These are phyloP conservation scores for Loxodonta africana DNA, from an alignment of 2,113 vertebrate species.

Conservation along the genomic window DNA sequence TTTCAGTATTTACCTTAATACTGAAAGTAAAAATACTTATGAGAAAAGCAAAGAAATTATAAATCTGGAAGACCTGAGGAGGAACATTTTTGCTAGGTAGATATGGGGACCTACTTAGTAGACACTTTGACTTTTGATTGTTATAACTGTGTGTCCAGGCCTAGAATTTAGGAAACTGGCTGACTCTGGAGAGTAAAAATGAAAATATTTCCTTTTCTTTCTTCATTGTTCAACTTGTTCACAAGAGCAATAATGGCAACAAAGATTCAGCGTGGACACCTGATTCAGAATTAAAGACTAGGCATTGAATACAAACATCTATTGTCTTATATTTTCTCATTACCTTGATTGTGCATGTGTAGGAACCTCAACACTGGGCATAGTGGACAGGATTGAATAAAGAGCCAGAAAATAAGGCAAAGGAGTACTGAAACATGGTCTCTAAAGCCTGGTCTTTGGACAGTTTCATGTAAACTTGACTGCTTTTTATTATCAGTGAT, in stretches of 20 bases:
- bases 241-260: background rate
- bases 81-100: background rate
- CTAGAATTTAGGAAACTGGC: background rate
- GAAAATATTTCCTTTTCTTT: background rate
- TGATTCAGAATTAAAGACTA: constrained; percentile 19
- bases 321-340: background rate
- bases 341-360: background rate
- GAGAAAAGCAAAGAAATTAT: constrained; percentile 2
- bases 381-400: background rate
- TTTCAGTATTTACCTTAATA: background rate
- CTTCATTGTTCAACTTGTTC: background rate
- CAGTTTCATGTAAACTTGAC: background rate
- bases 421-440: background rate
- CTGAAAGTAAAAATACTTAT: background rate
- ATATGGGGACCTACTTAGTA: background rate
- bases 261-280: background rate
- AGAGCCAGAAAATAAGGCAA: background rate
- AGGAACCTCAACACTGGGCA: background rate
- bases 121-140: background rate
- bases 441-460: background rate
- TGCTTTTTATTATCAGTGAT: background rate
- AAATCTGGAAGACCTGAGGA: background rate
- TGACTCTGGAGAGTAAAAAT: background rate
- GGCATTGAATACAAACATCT: background rate
- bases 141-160: background rate